Conservation (phyloP, 2,113 vertebrate genomes). For the Dolichotis patagonum region DNA sequence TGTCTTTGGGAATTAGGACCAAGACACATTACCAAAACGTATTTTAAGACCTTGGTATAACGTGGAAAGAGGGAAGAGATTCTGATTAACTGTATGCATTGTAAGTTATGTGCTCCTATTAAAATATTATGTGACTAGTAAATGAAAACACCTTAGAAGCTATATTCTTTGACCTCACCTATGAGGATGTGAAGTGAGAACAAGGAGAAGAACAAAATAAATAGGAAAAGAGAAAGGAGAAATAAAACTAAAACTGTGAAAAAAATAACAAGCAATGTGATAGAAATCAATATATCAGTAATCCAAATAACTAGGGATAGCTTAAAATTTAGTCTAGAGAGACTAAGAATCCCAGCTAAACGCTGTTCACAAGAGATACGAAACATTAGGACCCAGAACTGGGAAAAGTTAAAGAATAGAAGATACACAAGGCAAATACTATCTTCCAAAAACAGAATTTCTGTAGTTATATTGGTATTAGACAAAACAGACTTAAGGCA, state of each 20-base stretch:
- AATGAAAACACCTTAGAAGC: background rate
- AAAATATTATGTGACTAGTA: background rate
- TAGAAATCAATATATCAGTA: conserved; percentile 1
- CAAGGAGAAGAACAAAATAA: background rate
- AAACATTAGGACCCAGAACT: background rate
- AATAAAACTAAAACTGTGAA: background rate
- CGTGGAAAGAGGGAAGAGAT: background rate
- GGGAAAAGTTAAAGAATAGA: background rate
- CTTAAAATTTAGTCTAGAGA: conserved; percentile 26
- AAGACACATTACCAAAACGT: background rate
- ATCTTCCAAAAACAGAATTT: background rate
- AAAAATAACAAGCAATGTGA: background rate
- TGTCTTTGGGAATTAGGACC: background rate
- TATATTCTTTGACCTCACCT: background rate
- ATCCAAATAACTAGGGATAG: background rate
- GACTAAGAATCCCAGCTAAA: background rate
- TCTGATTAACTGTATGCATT: background rate
- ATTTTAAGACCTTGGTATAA: background rate
- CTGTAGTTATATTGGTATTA: background rate
- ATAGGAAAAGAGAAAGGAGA: background rate
- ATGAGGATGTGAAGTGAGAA: background rate
- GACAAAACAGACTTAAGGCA: conserved; percentile 1
- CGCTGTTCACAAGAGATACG: background rate
- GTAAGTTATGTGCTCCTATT: background rate
- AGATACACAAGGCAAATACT: background rate